Evolutionary conservation across 2,888 invertebrate species (phyloP).

Genomic region (Pollenia angustigena): DNA sequence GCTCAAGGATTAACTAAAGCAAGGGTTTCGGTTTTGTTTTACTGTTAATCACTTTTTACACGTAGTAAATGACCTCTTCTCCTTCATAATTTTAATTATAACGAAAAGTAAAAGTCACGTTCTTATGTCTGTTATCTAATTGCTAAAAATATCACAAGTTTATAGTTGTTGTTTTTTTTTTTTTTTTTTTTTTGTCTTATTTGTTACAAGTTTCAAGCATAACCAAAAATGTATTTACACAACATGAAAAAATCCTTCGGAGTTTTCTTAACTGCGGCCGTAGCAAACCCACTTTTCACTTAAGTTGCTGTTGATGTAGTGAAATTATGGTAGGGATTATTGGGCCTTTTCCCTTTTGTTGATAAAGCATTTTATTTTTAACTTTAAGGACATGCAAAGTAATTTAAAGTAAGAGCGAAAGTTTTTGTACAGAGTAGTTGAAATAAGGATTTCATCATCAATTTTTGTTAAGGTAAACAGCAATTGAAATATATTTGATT

Average conservation of each 20-base stretch:
- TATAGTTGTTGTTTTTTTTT: background rate
- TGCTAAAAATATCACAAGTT: slow-evolving; percentile 37
- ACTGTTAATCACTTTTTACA: background rate
- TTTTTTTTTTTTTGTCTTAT: slow-evolving; percentile 4
- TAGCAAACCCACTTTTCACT: slow-evolving; percentile 6
- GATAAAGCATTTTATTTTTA: background rate
- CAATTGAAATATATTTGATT: slow-evolving; percentile 17
- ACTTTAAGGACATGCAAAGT: slow-evolving; percentile 13
- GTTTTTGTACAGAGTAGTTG: background rate
- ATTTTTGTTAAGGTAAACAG: background rate
- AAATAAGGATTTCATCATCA: background rate
- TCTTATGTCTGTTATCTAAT: slow-evolving; percentile 48
- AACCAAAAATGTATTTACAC: slow-evolving; percentile 6
- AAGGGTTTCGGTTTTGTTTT: slow-evolving; percentile 7
- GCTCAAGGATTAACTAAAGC: slow-evolving; percentile 55
- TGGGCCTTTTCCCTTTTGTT: background rate
- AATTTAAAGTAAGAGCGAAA: slow-evolving; percentile 10
- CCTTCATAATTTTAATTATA: slow-evolving; percentile 60
- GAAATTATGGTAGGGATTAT: background rate
- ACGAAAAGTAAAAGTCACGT: slow-evolving; percentile 70
- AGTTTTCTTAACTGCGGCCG: slow-evolving; percentile 33
- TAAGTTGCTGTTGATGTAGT: background rate
- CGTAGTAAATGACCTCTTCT: slow-evolving; percentile 24
- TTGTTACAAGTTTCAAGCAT: slow-evolving; percentile 1
- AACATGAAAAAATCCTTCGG: slow-evolving; percentile 41